A percentile compares a stretch with the other conserved stretches of the same genome.
phyloP scores from a whole-genome alignment of 1,140 invertebrate species.

The Ganaspis sp. region DNA sequence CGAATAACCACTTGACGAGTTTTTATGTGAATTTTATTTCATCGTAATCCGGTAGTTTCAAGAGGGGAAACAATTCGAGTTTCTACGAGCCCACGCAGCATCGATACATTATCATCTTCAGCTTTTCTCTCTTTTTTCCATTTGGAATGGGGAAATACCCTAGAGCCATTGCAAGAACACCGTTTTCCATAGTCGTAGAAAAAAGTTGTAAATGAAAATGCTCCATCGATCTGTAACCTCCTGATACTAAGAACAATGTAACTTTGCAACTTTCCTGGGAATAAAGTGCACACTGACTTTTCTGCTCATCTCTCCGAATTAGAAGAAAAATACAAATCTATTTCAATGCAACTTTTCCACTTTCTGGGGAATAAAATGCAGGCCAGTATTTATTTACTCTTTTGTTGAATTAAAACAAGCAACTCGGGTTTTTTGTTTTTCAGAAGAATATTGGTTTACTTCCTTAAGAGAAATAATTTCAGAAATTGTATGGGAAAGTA shows the following conservation, averaged over 20 bases:
- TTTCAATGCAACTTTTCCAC: constrained; percentile 1
- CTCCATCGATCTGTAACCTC: constrained; percentile 30
- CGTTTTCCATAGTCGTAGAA: constrained; percentile 21
- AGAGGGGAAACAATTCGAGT: constrained; percentile 1
- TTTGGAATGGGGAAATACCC: constrained; percentile 24
- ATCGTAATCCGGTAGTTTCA: not conserved
- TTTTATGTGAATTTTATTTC: constrained; percentile 40
- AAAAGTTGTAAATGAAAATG: constrained; percentile 41
- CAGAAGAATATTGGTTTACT: no score
- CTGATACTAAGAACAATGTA: not conserved
- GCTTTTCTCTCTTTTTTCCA: not conserved
- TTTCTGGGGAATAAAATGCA: constrained; percentile 4
- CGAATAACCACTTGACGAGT: not conserved
- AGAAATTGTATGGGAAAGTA: no score
- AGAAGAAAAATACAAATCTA: no score
- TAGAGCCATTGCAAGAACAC: constrained; percentile 1
- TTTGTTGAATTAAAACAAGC: no score
- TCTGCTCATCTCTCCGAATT: not conserved
- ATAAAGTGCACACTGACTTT: not conserved
- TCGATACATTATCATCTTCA: constrained; percentile 35
- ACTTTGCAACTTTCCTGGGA: constrained; percentile 8
- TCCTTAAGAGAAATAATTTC: no score
- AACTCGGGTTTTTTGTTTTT: no score
- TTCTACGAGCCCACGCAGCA: constrained; percentile 31
- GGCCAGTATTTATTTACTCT: not conserved